Conservation (phyloP, 2,113 vertebrate species). For the Erythrocercus mccallii region DNA sequence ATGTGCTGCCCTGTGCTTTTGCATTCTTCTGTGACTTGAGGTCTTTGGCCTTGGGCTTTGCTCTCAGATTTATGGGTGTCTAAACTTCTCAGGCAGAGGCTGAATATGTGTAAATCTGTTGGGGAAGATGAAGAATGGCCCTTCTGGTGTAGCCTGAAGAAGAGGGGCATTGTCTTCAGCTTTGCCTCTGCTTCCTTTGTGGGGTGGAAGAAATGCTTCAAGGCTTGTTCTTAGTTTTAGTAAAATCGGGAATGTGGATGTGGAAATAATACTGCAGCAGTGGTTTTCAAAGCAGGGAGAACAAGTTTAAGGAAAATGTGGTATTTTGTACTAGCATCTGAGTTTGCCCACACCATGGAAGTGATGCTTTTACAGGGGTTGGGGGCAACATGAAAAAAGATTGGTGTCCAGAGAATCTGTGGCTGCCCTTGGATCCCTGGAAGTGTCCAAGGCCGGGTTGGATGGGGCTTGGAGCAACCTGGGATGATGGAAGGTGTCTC, state of each 20-base stretch:
- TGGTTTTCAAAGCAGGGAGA: neutral
- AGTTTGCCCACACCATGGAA: neutral
- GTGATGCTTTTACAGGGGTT: neutral
- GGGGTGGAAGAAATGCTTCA: neutral
- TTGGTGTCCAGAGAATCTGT: neutral
- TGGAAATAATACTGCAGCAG: neutral
- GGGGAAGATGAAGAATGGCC: neutral
- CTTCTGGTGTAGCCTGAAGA: neutral
- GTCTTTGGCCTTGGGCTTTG: neutral
- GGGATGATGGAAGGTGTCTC: neutral
- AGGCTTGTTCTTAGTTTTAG: neutral
- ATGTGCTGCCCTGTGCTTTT: neutral
- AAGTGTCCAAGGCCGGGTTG: neutral
- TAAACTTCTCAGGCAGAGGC: neutral
- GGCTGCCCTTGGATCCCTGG: neutral
- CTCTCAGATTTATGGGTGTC: neutral
- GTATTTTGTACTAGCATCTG: neutral
- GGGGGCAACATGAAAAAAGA: rapidly evolving
- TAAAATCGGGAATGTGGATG: neutral
- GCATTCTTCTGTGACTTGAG: neutral
- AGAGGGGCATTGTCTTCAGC: neutral
- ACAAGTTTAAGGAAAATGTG: neutral
- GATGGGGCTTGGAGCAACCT: neutral
- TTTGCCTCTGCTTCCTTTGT: neutral
- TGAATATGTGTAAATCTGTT: neutral